Evolutionary conservation across 2,888 invertebrate species (phyloP).

Genomic region (Pollenia labialis): DNA sequence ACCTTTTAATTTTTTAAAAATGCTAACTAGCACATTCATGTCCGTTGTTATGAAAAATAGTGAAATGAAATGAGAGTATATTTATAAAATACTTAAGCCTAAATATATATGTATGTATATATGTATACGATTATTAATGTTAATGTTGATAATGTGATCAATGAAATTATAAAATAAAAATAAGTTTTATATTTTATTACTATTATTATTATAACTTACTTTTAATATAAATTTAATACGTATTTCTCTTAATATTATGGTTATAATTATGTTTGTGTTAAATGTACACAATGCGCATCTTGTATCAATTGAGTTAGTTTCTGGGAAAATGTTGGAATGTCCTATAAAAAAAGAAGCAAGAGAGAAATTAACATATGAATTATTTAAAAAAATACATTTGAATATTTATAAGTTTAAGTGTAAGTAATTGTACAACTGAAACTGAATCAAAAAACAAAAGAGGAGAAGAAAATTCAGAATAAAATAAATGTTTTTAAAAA

Average conservation of each 20-base stretch:
- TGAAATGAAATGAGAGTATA: constrained; percentile 5
- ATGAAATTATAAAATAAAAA: constrained; percentile 21
- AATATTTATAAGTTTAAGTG: constrained; percentile 32
- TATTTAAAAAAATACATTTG: constrained; percentile 29
- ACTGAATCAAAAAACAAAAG: constrained; percentile 49
- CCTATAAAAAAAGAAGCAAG: constrained; percentile 76
- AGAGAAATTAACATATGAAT: constrained; percentile 27
- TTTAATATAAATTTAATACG: constrained; percentile 46
- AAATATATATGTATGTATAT: background rate
- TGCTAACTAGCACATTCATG: background rate
- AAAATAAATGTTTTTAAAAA: constrained; percentile 70
- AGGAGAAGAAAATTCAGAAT: constrained; percentile 44
- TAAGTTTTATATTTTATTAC: constrained; percentile 31
- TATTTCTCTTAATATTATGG: constrained; percentile 34
- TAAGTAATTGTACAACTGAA: constrained; percentile 58
- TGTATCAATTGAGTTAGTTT: constrained; percentile 83
- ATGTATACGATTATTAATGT: constrained; percentile 2
- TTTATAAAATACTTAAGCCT: constrained; percentile 36
- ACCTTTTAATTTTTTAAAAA: constrained; percentile 11
- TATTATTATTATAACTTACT: constrained; percentile 23
- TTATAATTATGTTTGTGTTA: constrained; percentile 75
- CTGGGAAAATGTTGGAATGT: constrained; percentile 84
- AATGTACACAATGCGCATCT: constrained; percentile 83
- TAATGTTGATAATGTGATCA: constrained; percentile 22
- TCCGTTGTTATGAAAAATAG: background rate